Evolutionary conservation across 2,888 invertebrate genomes (phyloP), one percentile per base, ranked within the genome.

Genomic region (Drosophila lacicola): DNA sequence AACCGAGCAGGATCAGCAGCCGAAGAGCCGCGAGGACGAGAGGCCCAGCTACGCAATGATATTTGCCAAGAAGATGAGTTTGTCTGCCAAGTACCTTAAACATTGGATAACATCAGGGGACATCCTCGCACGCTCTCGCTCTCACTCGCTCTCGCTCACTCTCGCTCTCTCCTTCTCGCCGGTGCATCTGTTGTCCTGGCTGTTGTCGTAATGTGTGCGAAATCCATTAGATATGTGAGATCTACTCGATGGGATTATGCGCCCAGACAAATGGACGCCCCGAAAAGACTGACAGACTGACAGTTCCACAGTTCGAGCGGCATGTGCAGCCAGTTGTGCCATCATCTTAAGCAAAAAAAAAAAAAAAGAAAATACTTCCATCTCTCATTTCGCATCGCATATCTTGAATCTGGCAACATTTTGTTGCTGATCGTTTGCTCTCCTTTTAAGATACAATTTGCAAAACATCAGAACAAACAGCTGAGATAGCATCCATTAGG

Each of bases 221-320:
- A 84, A 84, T 84, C 84, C 87, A 84, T 84, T 84, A 80, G 83
- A 82, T 74, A 84, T 87, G 83, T 87, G 75, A 78, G 87, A 84
- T 87, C 68, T 71, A 39, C 61, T 66, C 70, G 77, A 87, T 84
- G 61, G 80, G 81, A 81, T 81, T 82, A 81, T 39, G 53, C 53
- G 72, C 44, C 51, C 56, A 63, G 63, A 69, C 63, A 69, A 44
- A 46, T 39, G 55, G 60, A 50, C 54, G 60, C 54, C 42, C 46
- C 42, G 39, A 33, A 33, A 25, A 42, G 34, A 41, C 47, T 21
- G 34, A 11, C 34, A 34, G 36, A 41, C 42, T 10, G 33, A 36
- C 44, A 21, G 54, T 39, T 19, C 14, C 21, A 37, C 37, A 42
- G 36, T 21, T 41, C 53, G 51, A 11, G 37, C 37, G 44, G 44